Evolutionary conservation across 2,113 vertebrate species (phyloP).

Genomic region (Hippocampus guttulatus): DNA sequence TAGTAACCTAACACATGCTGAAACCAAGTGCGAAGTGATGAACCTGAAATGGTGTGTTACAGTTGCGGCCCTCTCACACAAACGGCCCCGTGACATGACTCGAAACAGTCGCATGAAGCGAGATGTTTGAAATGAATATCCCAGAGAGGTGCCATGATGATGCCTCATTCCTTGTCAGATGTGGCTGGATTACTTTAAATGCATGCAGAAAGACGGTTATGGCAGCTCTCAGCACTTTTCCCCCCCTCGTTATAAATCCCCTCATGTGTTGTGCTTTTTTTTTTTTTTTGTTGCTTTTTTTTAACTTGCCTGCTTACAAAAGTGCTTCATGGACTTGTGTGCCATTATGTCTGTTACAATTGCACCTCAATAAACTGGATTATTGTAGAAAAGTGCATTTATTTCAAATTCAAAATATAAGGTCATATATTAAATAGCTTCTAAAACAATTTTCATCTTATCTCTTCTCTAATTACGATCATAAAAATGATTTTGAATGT

Average conservation of each 20-base stretch:
- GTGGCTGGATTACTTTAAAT: slow-evolving; percentile 4
- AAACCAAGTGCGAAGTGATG: slow-evolving; percentile 51
- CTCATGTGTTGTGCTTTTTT: slow-evolving; percentile 4
- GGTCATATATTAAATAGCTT: not conserved
- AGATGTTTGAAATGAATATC: slow-evolving; percentile 41
- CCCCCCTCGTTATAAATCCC: not conserved
- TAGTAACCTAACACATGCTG: slow-evolving; percentile 64
- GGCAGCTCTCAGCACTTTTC: slow-evolving; percentile 47
- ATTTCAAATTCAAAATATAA: not conserved
- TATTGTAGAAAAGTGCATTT: not conserved
- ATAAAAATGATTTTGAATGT: not conserved
- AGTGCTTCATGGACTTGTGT: slow-evolving; percentile 48
- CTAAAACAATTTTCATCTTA: not conserved
- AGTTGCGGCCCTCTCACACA: slow-evolving; percentile 74
- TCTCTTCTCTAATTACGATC: not conserved
- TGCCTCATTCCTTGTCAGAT: slow-evolving; percentile 7
- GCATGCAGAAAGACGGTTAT: slow-evolving; percentile 18
- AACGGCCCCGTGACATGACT: slow-evolving; percentile 68
- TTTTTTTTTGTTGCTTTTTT: slow-evolving; percentile 6
- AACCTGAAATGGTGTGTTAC: slow-evolving; percentile 70
- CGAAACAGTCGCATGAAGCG: slow-evolving; percentile 65
- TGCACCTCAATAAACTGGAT: not conserved
- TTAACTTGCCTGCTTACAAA: slow-evolving; percentile 16
- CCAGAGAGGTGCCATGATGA: slow-evolving; percentile 58
- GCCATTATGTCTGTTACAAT: slow-evolving; percentile 27